Evolutionary conservation across 2,888 invertebrate species (phyloP), one percentile per base, ranked within the genome.

Genomic region (Metopia argyrocephala): DNA sequence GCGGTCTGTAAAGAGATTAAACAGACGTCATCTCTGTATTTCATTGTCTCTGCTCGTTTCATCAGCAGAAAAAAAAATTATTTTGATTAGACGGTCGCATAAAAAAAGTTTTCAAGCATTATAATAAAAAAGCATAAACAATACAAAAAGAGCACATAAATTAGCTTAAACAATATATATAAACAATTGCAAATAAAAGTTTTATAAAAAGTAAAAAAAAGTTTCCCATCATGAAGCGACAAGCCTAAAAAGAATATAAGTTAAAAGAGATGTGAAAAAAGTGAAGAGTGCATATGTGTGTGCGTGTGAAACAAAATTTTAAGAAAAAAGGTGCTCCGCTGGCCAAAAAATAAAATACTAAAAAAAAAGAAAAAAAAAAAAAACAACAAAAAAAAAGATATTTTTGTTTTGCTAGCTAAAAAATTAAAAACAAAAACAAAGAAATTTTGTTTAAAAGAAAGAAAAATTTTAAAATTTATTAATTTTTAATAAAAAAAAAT

Each of bases 61-160:
- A 61, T 61, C 71, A 74, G 57, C 61, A 76, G 70, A 50, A 82
- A 82, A 83, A 82, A 81, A 82, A 82, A 81, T 83, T 82, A 83
- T 84, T 84, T 83, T 83, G 83, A 84, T 84, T 84, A 83, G 82
- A 82, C 83, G 81, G 82, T 71, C 71, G 76, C 79, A 81, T 79
- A 76, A 74, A 79, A 82, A 82, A 74, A 83, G 66, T 73, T 79
- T 74, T 20, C 21, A 76, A 70, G 61, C 31, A 66, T 54, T 71
- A 61, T 64, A 82, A 83, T 80, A 66, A 62, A 76, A 73, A 79
- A 76, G 66, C 57, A 78, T 74, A 80, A 81, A 81, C 78, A 83
- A 83, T 66, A 74, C 76, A 73, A 65, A 70, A 31, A 38, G 76
- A 75, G 66, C 45, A 71, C 31, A 69, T 52, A 64, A 66, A 73